A percentile compares a stretch with the other conserved stretches of the same genome.
Evolutionary conservation across 2,113 vertebrate species (phyloP).

Genomic region (Arenaria interpres): DNA sequence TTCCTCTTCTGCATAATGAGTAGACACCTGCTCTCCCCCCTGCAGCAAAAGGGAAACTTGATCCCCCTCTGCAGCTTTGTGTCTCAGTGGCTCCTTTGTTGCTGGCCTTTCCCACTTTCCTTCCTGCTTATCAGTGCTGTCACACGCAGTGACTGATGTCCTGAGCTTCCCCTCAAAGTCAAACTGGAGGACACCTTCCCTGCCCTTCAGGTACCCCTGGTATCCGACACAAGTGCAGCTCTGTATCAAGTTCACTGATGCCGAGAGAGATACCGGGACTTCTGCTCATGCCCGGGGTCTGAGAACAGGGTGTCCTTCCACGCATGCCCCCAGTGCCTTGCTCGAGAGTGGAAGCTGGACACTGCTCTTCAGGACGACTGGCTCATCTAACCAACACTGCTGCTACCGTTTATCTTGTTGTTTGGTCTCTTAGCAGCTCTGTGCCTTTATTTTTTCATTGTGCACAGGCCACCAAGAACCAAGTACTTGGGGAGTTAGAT

Average conservation of each 20-base stretch:
- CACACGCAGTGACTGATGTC: not conserved
- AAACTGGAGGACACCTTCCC: not conserved
- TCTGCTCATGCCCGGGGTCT: not conserved
- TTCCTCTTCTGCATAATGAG: not conserved
- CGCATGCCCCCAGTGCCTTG: rapidly evolving
- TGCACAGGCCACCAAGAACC: not conserved
- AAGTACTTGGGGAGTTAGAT: not conserved
- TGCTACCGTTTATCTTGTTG: not conserved
- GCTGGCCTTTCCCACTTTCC: not conserved
- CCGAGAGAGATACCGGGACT: not conserved
- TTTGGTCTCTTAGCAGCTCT: not conserved
- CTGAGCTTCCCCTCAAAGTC: not conserved
- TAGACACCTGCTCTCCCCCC: not conserved
- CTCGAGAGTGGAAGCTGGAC: not conserved
- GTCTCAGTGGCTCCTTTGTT: not conserved
- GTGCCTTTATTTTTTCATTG: not conserved
- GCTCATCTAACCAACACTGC: rapidly evolving
- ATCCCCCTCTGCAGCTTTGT: not conserved
- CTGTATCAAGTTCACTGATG: not conserved
- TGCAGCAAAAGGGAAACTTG: not conserved
- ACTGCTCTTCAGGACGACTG: not conserved
- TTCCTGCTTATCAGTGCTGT: not conserved
- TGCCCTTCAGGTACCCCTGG: not conserved
- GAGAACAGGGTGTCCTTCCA: not conserved
- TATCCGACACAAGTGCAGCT: not conserved